Evolutionary conservation across 2,888 invertebrate genomes (phyloP).

Genomic region (Dicroscelio sp.): DNA sequence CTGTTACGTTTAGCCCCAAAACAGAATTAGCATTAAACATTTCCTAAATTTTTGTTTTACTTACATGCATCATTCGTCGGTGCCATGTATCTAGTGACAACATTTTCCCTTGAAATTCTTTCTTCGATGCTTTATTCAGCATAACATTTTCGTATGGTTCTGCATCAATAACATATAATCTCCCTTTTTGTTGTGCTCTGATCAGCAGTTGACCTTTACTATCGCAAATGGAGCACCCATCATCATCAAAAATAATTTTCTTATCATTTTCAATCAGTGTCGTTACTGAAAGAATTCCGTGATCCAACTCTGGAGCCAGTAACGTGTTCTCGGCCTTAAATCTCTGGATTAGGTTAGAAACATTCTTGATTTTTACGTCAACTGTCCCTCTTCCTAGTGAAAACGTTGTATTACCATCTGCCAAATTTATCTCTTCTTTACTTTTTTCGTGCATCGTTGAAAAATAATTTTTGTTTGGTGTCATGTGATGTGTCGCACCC

Average conservation of each 20-base stretch:
- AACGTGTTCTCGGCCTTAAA: conserved; percentile 49
- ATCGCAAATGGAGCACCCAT: conserved; percentile 48
- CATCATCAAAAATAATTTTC: conserved; percentile 34
- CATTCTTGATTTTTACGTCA: conserved; percentile 69
- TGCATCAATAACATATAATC: conserved; percentile 32
- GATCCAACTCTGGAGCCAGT: conserved; percentile 72
- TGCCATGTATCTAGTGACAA: conserved; percentile 66
- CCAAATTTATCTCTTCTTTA: conserved; percentile 26
- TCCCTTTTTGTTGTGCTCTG: conserved; percentile 12
- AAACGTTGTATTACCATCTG: conserved; percentile 42
- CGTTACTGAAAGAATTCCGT: conserved; percentile 89
- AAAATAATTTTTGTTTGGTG: conserved; percentile 33
- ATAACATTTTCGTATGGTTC: conserved; percentile 10
- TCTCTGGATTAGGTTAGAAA: background rate
- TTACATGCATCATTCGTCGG: conserved; percentile 67
- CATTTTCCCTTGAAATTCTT: background rate
- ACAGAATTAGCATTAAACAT: conserved; percentile 59
- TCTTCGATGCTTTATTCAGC: conserved; percentile 7
- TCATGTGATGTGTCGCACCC: conserved; percentile 44
- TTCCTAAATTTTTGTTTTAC: conserved; percentile 46
- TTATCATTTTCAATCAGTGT: conserved; percentile 82
- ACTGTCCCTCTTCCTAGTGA: conserved; percentile 74
- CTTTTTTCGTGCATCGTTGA: background rate
- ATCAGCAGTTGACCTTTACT: conserved; percentile 17
- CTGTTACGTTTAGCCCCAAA: conserved; percentile 44